phyloP scores from a whole-genome alignment of 2,888 invertebrate genomes.

The Callinectes sapidus region DNA sequence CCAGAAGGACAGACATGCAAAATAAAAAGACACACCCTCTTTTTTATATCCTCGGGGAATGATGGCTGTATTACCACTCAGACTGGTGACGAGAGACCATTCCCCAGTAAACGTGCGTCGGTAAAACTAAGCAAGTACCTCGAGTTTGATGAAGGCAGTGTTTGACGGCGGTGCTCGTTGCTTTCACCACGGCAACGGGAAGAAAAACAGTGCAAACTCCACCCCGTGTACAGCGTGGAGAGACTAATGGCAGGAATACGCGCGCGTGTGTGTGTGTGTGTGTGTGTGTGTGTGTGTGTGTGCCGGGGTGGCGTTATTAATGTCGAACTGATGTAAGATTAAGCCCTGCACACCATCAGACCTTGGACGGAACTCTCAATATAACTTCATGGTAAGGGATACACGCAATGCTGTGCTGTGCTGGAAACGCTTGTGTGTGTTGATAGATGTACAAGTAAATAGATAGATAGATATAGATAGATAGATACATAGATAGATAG shows the following conservation, averaged over 20 bases:
- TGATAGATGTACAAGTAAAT: neutral
- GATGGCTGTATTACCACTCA: neutral
- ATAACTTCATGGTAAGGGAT: too few species aligned
- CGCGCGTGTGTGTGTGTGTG: too few species aligned
- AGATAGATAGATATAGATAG: neutral
- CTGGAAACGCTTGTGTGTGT: too few species aligned
- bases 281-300: neutral
- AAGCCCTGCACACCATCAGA: too few species aligned
- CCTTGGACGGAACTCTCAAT: too few species aligned
- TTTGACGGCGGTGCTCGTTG: too few species aligned
- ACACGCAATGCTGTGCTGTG: too few species aligned
- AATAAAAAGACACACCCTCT: too few species aligned
- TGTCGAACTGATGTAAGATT: neutral
- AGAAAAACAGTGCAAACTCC: neutral
- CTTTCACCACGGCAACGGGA: neutral
- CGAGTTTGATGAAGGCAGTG: too few species aligned
- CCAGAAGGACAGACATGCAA: too few species aligned
- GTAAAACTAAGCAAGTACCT: neutral
- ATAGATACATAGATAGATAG: neutral
- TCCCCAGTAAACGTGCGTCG: neutral
- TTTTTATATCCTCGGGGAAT: neutral
- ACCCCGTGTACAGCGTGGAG: neutral
- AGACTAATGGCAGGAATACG: neutral
- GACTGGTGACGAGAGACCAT: neutral
- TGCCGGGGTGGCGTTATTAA: neutral